Conservation (phyloP, 2,888 invertebrate species). For the Aspidapion aeneum region DNA sequence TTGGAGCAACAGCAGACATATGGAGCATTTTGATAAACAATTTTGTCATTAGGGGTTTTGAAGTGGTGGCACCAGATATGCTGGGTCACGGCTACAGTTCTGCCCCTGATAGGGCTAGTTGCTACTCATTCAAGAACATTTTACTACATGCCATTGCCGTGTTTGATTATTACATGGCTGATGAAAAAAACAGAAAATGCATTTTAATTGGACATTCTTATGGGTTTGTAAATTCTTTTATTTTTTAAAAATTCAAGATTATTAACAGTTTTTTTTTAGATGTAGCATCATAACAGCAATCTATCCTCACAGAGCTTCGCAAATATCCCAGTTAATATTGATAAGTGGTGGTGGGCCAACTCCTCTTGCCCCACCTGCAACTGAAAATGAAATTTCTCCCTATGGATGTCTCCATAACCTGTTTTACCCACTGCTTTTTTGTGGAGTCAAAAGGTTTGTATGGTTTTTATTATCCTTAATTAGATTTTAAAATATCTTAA, state of each 20-base stretch:
- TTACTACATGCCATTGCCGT: conserved; percentile 56
- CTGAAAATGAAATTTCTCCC: conserved; percentile 47
- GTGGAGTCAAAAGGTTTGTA: conserved; percentile 53
- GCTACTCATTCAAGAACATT: conserved; percentile 59
- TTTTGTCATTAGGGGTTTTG: conserved; percentile 56
- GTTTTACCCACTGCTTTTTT: conserved; percentile 57
- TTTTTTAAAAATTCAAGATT: background rate
- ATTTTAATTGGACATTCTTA: conserved; percentile 66
- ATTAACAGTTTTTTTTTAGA: conserved; percentile 40
- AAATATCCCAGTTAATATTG: conserved; percentile 59
- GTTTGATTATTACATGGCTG: conserved; percentile 58
- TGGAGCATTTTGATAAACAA: conserved; percentile 59
- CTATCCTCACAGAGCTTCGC: conserved; percentile 54
- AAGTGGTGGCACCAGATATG: conserved; percentile 63
- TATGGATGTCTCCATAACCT: conserved; percentile 52
- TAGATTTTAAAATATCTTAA: background rate
- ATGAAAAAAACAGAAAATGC: conserved; percentile 50
- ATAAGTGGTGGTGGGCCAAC: conserved; percentile 68
- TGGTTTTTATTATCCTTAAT: background rate
- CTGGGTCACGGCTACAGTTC: conserved; percentile 66
- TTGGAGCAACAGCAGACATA: conserved; percentile 61
- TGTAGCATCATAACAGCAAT: conserved; percentile 62
- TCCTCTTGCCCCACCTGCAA: conserved; percentile 58
- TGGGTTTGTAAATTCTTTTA: conserved; percentile 48
- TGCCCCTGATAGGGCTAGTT: conserved; percentile 52